Percentiles rank a stretch among this genome's conserved stretches.
Evolutionary conservation across 35 echinoderm and acorn worm genomes (phyloP).

Genomic region (Apostichopus parvimensis): DNA sequence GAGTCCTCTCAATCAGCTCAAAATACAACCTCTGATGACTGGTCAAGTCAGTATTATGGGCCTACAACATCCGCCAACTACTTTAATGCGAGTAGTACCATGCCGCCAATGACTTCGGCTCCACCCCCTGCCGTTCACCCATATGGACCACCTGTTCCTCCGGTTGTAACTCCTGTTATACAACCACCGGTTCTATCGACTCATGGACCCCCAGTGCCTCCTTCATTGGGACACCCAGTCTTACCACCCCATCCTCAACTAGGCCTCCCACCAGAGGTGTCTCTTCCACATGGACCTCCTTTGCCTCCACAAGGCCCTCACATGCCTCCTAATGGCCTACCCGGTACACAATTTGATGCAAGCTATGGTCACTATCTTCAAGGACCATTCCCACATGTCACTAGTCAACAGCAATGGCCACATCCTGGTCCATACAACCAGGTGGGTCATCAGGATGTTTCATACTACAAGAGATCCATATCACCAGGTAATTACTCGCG

Average conservation of each 20-base stretch:
- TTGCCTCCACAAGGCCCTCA: conserved; percentile 12
- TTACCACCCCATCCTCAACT: conserved; percentile 16
- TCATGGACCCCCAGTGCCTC: conserved; percentile 13
- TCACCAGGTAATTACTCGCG: conserved; percentile 19
- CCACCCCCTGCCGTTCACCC: background rate
- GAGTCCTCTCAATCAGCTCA: background rate
- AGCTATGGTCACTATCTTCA: conserved; percentile 7
- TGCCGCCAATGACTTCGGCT: conserved; percentile 4
- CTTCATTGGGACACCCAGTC: conserved; percentile 3
- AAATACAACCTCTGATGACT: background rate
- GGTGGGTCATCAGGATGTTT: background rate
- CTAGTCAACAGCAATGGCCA: background rate
- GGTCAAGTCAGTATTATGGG: conserved; percentile 38
- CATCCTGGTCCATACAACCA: background rate
- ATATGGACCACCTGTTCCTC: conserved; percentile 31
- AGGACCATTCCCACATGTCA: conserved; percentile 7
- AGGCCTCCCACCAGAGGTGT: conserved; percentile 3
- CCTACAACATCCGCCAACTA: conserved; percentile 19
- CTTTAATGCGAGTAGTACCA: background rate
- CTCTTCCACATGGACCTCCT: conserved; percentile 19
- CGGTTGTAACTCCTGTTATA: background rate
- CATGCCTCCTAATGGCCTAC: conserved; percentile 9
- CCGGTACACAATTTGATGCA: background rate
- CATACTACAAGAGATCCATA: conserved; percentile 20
- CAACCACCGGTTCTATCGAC: background rate